A percentile compares a stretch with the other conserved stretches of the same genome.
Evolutionary conservation across 2,888 invertebrate genomes (phyloP).

Genomic region (Folsomia manolachei): DNA sequence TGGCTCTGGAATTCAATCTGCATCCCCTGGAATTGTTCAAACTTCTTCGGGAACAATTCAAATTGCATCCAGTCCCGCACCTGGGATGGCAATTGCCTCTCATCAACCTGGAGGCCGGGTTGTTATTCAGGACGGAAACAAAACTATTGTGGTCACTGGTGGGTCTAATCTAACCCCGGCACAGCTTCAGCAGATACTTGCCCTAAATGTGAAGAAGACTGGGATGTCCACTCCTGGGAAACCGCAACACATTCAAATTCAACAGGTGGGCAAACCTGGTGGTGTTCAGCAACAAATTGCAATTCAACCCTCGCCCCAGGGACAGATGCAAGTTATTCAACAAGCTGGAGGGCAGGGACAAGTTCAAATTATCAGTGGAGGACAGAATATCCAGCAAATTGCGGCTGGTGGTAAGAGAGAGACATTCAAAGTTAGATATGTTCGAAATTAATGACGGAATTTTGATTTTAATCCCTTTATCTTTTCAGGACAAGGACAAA

Average conservation of each 20-base stretch:
- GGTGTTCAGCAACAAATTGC: background rate
- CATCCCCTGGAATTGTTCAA: slow-evolving; percentile 1
- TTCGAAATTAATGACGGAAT: background rate
- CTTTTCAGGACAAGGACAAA: slow-evolving; percentile 6
- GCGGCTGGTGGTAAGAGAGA: background rate
- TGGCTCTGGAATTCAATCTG: background rate
- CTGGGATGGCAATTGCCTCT: background rate
- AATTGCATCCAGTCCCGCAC: background rate
- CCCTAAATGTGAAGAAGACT: slow-evolving; percentile 15
- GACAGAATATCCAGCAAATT: slow-evolving; percentile 9
- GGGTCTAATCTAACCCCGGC: background rate
- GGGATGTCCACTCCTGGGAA: background rate
- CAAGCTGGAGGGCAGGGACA: slow-evolving; percentile 16
- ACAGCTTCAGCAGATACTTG: slow-evolving; percentile 16
- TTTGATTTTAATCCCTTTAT: background rate
- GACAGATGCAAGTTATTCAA: slow-evolving; percentile 23
- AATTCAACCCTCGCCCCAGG: background rate
- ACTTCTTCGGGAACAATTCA: background rate
- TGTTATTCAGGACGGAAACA: slow-evolving; percentile 28
- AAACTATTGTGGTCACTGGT: slow-evolving; percentile 21
- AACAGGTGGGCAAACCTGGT: background rate
- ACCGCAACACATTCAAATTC: background rate
- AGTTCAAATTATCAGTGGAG: slow-evolving; percentile 11
- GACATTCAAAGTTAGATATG: background rate
- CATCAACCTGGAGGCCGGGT: slow-evolving; percentile 13